Percentiles rank a stretch among this genome's conserved stretches.
These are phyloP conservation scores for Baccha elongata DNA, from an alignment of 2,888 invertebrate species.

Conservation along the genomic window DNA sequence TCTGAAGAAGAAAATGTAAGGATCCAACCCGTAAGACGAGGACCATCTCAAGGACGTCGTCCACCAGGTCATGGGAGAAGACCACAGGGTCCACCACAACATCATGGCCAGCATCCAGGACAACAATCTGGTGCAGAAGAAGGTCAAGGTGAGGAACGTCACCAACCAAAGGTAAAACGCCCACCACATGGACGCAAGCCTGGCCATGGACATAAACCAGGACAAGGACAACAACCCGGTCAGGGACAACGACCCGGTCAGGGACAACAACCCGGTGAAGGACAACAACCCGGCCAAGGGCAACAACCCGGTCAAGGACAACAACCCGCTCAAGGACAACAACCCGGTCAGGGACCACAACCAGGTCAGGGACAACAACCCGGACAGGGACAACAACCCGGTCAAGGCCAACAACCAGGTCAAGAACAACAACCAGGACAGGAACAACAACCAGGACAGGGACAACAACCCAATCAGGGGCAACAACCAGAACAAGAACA, in stretches of 20 bases:
- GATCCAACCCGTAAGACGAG: not conserved
- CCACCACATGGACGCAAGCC: conserved; percentile 4
- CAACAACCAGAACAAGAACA: conserved; percentile 18
- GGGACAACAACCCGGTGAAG: not conserved
- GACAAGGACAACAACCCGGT: not conserved
- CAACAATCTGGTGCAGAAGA: not conserved
- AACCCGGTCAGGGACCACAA: conserved; percentile 8
- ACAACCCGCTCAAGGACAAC: conserved; percentile 14
- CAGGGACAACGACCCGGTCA: conserved; percentile 20
- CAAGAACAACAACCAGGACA: conserved; percentile 14
- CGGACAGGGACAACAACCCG: conserved; percentile 15
- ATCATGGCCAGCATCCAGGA: not conserved
- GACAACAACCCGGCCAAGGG: conserved; percentile 8
- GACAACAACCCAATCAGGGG: conserved; percentile 7
- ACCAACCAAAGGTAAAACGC: not conserved
- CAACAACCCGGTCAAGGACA: conserved; percentile 1
- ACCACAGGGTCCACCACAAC: not conserved
- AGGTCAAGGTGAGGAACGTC: conserved; percentile 7
- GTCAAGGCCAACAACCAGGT: not conserved
- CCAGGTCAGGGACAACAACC: conserved; percentile 14
- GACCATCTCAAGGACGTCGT: not conserved
- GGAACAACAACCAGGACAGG: conserved; percentile 6
- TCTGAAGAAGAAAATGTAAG: conserved; percentile 12
- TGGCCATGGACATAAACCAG: conserved; percentile 12
- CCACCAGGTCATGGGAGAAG: not conserved